Evolutionary conservation across 2,888 invertebrate species (phyloP).

Genomic region (Eledone cirrhosa): DNA sequence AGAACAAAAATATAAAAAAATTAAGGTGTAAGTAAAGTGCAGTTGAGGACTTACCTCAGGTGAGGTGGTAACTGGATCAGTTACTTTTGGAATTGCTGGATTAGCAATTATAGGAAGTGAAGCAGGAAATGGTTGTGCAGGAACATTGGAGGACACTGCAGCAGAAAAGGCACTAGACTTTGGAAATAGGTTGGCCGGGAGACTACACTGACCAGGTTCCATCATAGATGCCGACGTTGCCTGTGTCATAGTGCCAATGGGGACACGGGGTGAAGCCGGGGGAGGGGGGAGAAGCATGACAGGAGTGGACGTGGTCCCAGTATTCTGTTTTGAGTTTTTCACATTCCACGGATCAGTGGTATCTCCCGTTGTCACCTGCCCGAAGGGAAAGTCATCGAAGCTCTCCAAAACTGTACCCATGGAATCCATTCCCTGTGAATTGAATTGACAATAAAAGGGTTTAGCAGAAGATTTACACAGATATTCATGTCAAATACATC

Average conservation of each 20-base stretch:
- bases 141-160: not conserved
- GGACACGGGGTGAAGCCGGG: not conserved
- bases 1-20: not conserved
- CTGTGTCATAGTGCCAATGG: not conserved
- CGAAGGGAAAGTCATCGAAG: not conserved
- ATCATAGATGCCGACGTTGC: not conserved
- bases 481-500: not conserved
- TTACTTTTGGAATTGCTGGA: not conserved
- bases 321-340: not conserved
- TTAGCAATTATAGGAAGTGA: not conserved
- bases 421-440: conserved; percentile 18
- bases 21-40: not conserved
- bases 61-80: no score
- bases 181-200: not conserved
- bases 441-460: not conserved
- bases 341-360: not conserved
- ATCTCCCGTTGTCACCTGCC: not conserved
- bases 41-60: no score
- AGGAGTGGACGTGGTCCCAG: no score
- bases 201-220: no score
- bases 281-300: not conserved
- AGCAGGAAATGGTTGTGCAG: not conserved
- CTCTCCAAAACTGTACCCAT: conserved; percentile 1
- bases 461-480: not conserved
- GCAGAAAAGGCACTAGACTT: conserved; percentile 21